Evolutionary conservation across 2,113 vertebrate species (phyloP), one percentile per base, ranked within the genome.

Genomic region (Globicephala melas): DNA sequence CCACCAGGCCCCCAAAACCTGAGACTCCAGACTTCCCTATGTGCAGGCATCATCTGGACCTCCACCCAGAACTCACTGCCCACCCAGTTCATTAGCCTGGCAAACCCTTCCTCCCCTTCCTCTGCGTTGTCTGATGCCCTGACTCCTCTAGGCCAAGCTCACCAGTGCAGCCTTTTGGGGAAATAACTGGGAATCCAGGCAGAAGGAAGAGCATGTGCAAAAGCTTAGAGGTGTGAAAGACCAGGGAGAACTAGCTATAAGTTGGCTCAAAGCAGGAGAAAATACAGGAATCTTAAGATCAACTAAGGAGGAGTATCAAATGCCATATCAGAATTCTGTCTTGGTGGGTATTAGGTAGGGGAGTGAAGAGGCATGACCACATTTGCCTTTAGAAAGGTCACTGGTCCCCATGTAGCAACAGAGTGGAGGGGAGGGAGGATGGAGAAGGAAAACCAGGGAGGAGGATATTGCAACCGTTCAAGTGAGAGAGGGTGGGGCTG

Each of bases 321-420:
- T 25, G n/a, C 50, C 36, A 2, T 1, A n/a, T n/a, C 25, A 38
- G 74, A 73, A 87, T 62, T 76, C 86, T 85, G 0, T 73, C 73
- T 70, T 44, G 36, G 41, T 89, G 58, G 50, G n/a, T 77, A 60
- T 53, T 77, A 89, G 77, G 85, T 38, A 62, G 76, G 14, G 38
- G 53, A 84, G 50, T 81, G 3, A 89, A 79, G 68, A 67, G 13
- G n/a, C 20, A 73, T 23, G 33, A 23, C 53, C 12, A 63, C 25
- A 71, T 65, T n/a, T 84, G 62, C 81, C 81, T 91, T 90, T 80
- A 92, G 80, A 83, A 95, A 93, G 38, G 79, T 60, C 8, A 31
- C 41, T 68, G 38, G 67, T 65, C 12, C 31, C 36, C 85, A 71
- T 13, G 20, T 26, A 88, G 63, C 63, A 73, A 92, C 26, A 70